A percentile compares a stretch with the other conserved stretches of the same genome.
Evolutionary conservation across 2,888 invertebrate species (phyloP).

Genomic region (Argynnis bischoffii): DNA sequence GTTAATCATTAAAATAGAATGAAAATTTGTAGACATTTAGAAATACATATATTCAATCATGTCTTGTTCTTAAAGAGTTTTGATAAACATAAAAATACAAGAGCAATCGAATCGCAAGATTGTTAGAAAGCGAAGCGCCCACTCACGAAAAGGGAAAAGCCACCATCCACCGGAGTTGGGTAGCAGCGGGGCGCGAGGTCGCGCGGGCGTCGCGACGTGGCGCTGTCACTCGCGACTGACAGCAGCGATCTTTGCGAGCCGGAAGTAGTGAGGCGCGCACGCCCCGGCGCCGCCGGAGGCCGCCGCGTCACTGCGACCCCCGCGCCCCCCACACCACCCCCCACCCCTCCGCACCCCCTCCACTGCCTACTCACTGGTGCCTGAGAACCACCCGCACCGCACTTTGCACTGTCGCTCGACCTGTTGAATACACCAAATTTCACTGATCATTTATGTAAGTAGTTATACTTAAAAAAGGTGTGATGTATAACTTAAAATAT

Average conservation of each 20-base stretch:
- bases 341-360: conserved; percentile 49
- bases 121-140: conserved; percentile 81
- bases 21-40: too few species aligned
- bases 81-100: conserved; percentile 31
- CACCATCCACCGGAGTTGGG: conserved; percentile 68
- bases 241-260: conserved; percentile 78
- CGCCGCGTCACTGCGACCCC: conserved; percentile 53
- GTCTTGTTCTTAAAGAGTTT: too few species aligned
- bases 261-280: conserved; percentile 54
- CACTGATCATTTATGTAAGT: not conserved
- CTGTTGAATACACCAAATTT: conserved; percentile 56
- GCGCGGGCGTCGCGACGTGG: conserved; percentile 71
- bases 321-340: conserved; percentile 45
- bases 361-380: conserved; percentile 83
- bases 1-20: too few species aligned
- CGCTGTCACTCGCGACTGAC: conserved; percentile 79
- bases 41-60: too few species aligned
- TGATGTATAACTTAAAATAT: too few species aligned
- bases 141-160: conserved; percentile 81
- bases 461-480: not conserved
- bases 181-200: conserved; percentile 67
- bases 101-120: conserved; percentile 53
- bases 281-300: conserved; percentile 58
- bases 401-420: conserved; percentile 86
- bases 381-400: conserved; percentile 79